phyloP scores from a whole-genome alignment of 2,888 invertebrate species.

The Drosophila cognata region DNA sequence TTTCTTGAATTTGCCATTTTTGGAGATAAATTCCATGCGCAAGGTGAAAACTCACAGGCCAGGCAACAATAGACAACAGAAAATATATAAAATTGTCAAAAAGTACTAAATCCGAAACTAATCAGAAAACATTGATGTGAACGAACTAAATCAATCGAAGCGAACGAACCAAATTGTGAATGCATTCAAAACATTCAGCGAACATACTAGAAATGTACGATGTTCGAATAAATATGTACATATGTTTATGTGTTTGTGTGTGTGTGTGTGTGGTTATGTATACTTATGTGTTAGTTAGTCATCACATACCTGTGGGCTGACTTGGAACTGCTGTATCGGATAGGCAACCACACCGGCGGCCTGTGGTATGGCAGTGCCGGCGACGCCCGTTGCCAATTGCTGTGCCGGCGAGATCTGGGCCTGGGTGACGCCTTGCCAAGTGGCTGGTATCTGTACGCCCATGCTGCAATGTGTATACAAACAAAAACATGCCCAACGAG shows the following conservation, averaged over 20 bases:
- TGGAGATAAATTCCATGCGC: constrained; percentile 28
- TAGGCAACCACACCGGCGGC: constrained; percentile 93
- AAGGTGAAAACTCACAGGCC: constrained; percentile 10
- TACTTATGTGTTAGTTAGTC: constrained; percentile 16
- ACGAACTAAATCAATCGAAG: constrained; percentile 22
- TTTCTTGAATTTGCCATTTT: background rate
- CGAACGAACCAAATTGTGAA: constrained; percentile 36
- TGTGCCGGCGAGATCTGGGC: constrained; percentile 89
- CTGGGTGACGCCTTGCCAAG: constrained; percentile 91
- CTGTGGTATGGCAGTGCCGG: constrained; percentile 90
- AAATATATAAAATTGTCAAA: constrained; percentile 6
- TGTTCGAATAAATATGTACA: constrained; percentile 34
- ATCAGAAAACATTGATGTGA: constrained; percentile 39
- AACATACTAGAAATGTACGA: constrained; percentile 53
- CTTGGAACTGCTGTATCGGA: constrained; percentile 97
- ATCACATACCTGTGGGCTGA: constrained; percentile 86
- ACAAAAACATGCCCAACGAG: constrained; percentile 31
- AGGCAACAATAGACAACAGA: constrained; percentile 33
- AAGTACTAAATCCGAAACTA: constrained; percentile 22
- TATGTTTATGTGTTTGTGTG: constrained; percentile 14
- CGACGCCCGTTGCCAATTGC: constrained; percentile 88
- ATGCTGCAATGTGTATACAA: constrained; percentile 86
- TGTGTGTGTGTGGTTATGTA: constrained; percentile 22
- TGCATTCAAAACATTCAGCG: constrained; percentile 61
- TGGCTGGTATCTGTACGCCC: constrained; percentile 93